Conservation (phyloP, 1,140 invertebrate species). For the Pseudachorutes palmiensis region DNA sequence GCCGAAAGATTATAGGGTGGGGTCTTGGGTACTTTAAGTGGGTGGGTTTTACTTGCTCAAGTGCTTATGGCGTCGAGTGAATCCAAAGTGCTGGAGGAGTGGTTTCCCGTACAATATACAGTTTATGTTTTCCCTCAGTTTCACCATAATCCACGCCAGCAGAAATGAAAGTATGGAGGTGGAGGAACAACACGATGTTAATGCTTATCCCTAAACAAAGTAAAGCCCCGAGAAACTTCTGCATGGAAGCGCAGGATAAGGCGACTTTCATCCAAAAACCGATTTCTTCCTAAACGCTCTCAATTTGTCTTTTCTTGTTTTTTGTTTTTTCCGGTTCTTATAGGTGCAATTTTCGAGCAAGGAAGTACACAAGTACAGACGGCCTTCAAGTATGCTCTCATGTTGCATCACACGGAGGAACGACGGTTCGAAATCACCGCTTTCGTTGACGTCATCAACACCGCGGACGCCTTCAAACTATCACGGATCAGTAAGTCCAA, state of each 20-base stretch:
- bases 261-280: background rate
- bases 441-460: slow-evolving; percentile 83
- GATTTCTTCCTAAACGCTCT: background rate
- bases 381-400: slow-evolving; percentile 76
- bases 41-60: no score
- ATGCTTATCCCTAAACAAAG: background rate
- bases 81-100: no score
- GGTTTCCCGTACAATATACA: no score
- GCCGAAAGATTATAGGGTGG: no score
- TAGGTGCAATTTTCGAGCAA: slow-evolving; percentile 82
- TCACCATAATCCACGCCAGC: background rate
- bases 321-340: slow-evolving; percentile 22
- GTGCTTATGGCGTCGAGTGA: no score
- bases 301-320: background rate
- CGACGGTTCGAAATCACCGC: slow-evolving; percentile 68
- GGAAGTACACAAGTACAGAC: slow-evolving; percentile 79
- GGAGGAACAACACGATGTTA: slow-evolving; percentile 1
- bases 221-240: background rate
- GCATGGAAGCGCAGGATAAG: background rate
- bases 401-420: slow-evolving; percentile 64
- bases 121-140: no score
- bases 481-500: slow-evolving; percentile 72
- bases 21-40: no score
- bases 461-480: slow-evolving; percentile 82
- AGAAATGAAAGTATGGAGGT: background rate